Conservation (phyloP, 2,888 invertebrate genomes). For the Argyresthia albistria region DNA sequence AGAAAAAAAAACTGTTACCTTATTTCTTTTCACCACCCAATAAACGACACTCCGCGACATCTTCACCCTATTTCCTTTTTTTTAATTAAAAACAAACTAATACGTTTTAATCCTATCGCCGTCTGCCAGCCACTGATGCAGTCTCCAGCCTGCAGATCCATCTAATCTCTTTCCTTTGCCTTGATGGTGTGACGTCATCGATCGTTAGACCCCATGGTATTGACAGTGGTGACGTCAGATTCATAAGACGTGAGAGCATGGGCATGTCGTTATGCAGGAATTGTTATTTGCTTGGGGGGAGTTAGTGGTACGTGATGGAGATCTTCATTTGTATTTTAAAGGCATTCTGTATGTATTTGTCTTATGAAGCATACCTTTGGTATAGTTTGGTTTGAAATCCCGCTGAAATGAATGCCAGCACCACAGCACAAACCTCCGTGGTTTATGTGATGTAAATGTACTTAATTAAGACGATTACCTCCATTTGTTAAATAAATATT, state of each 20-base stretch:
- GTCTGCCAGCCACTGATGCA: slow-evolving; percentile 32
- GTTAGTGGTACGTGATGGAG: no score
- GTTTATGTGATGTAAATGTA: no score
- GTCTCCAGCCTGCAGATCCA: slow-evolving; percentile 16
- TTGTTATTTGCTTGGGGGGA: not conserved
- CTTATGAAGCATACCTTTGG: no score
- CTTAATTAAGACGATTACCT: no score
- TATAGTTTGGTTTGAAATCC: no score
- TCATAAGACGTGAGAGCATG: not conserved
- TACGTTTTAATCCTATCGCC: slow-evolving; percentile 38
- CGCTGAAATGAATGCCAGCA: no score
- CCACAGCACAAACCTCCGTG: no score
- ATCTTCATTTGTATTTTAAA: no score
- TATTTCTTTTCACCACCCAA: slow-evolving; percentile 19
- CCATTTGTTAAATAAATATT: no score
- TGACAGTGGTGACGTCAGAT: slow-evolving; percentile 41
- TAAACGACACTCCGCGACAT: slow-evolving; percentile 21
- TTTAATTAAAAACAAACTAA: slow-evolving; percentile 16
- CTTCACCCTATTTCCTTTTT: slow-evolving; percentile 19
- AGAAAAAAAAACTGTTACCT: slow-evolving; percentile 31
- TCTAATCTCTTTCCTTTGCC: slow-evolving; percentile 18
- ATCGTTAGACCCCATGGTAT: slow-evolving; percentile 46
- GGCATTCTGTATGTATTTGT: no score
- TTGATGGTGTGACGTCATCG: slow-evolving; percentile 51
- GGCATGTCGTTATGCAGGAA: not conserved